A percentile compares a stretch with the other conserved stretches of the same genome.
Conservation (phyloP, 1,140 invertebrate species). For the Polyergus mexicanus region DNA sequence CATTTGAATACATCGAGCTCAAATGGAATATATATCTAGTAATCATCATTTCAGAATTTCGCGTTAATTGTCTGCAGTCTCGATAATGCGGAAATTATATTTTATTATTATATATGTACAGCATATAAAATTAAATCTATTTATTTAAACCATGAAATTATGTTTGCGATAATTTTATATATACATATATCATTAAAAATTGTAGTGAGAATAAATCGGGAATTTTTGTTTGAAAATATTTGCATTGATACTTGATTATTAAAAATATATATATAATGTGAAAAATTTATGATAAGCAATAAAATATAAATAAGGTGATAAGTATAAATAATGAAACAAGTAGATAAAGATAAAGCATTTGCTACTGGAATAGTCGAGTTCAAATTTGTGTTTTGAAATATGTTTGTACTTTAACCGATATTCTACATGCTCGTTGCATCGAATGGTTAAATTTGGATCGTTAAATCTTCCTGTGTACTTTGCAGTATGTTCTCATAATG, state of each 20-base stretch:
- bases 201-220: neutral
- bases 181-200: too few species aligned
- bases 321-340: neutral
- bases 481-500: neutral
- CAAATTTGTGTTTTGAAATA: neutral
- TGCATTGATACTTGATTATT: neutral
- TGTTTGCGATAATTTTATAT: too few species aligned
- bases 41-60: neutral
- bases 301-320: neutral
- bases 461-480: neutral
- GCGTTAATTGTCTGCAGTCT: neutral
- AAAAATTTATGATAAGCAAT: neutral
- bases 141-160: neutral
- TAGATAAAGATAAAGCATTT: neutral
- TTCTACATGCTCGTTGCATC: neutral
- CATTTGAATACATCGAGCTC: slow-evolving; percentile 1
- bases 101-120: neutral
- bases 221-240: neutral
- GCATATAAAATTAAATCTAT: neutral
- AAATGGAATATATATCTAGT: slow-evolving; percentile 1
- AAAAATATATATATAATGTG: neutral
- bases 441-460: neutral
- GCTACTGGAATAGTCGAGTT: neutral
- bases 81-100: neutral
- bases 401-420: neutral